These are phyloP conservation scores for Sebastes minor DNA, from an alignment of 2,797 vertebrate genomes.

Conservation along the genomic window DNA sequence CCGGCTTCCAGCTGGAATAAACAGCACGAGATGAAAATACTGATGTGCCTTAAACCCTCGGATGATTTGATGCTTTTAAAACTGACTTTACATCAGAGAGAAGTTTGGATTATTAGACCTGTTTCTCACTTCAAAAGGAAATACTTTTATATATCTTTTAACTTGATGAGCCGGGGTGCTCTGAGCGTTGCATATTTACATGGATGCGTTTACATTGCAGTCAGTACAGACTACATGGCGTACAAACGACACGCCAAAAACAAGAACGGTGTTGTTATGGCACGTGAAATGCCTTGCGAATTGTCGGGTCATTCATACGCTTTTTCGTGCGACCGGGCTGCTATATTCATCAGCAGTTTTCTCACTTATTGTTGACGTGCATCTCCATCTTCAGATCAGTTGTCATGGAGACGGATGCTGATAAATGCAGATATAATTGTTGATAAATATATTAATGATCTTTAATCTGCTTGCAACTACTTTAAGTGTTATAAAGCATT, in stretches of 20 bases:
- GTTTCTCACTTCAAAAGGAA: not conserved
- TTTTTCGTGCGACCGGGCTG: not conserved
- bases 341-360: not conserved
- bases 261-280: not conserved
- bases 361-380: too few relatives aligned
- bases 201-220: too few relatives aligned
- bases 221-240: too few relatives aligned
- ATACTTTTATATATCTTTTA: not conserved
- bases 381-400: too few relatives aligned
- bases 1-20: slow-evolving; percentile 55
- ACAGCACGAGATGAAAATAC: slow-evolving; percentile 2
- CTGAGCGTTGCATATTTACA: too few relatives aligned
- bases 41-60: not conserved
- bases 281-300: not conserved
- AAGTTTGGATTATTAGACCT: not conserved
- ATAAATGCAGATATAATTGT: not conserved
- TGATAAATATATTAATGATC: not conserved
- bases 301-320: not conserved
- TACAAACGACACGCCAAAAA: not conserved
- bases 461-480: not conserved
- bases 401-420: too few relatives aligned
- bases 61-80: slow-evolving; percentile 14
- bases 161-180: not conserved
- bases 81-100: not conserved
- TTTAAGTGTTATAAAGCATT: not conserved